Evolutionary conservation across 2,888 invertebrate species (phyloP), one percentile per base, ranked within the genome.

Genomic region (Catocala sponsa): DNA sequence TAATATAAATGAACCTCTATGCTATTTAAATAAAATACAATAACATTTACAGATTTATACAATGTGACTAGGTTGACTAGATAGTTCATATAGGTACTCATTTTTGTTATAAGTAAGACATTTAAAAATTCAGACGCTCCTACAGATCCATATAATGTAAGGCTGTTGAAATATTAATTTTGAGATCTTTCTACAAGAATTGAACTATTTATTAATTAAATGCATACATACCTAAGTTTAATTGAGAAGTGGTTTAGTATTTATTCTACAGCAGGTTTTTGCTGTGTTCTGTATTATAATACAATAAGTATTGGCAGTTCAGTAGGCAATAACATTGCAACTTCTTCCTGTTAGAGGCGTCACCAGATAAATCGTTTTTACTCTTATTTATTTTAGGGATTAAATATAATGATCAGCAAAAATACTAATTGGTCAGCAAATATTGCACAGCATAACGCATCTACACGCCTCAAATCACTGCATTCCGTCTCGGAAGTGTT

Each of bases 21-120:
- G 43, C 58, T 50, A 59, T 56, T 58, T 58, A 56, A 66, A 63
- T 65, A 65, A 63, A 66, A 58, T 62, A 65, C 38, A 60, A 55
- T 66, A 65, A 79, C 74, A 76, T 81, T 75, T 81, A 81, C 79
- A 81, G 70, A 49, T 77, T 73, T 80, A 68, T 76, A 82, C 80
- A 81, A 58, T 43, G 43, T 61, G 78, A 80, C 77, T 78, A 80
- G 70, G 63, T 49, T 64, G 76, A 74, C 76, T 75, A 73, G 58
- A 70, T 63, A 55, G 54, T 61, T 60, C 52, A 48, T 47, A 59
- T 68, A 70, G 47, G 5, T 47, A 48, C 11, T 12, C 7, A n/a
- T 25, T 55, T 38, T 47, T n/a, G 0, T 35, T 38, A 15, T 5
- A 38, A 46, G 54, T 35, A 10, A n/a, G 32, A 53, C 43, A n/a